A percentile compares a stretch with the other conserved stretches of the same genome.
Evolutionary conservation across 2,113 vertebrate species (phyloP).

Genomic region (Labeo rohita): DNA sequence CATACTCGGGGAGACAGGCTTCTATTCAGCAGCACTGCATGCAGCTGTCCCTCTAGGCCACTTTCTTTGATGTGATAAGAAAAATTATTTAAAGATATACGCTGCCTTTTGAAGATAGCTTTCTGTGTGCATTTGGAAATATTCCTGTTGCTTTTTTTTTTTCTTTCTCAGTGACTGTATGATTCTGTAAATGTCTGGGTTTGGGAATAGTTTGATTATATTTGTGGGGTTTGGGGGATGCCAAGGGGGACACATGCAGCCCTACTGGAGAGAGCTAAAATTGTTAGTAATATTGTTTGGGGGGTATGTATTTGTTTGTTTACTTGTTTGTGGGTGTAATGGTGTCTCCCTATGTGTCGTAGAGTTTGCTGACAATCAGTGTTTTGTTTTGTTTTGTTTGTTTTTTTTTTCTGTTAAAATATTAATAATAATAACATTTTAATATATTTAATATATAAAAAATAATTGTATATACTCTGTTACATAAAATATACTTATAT

Average conservation of each 20-base stretch:
- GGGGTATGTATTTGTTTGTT: too few species aligned
- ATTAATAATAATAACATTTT: too few species aligned
- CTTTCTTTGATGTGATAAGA: conserved; percentile 52
- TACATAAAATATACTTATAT: too few species aligned
- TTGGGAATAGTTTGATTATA: background rate
- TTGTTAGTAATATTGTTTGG: too few species aligned
- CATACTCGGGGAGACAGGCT: conserved; percentile 13
- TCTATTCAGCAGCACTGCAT: conserved; percentile 45
- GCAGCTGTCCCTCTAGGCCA: conserved; percentile 54
- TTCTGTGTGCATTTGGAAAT: background rate
- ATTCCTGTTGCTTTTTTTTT: background rate
- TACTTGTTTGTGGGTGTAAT: too few species aligned
- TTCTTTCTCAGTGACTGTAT: background rate
- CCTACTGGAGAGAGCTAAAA: background rate
- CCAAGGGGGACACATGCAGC: background rate
- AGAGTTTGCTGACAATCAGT: too few species aligned
- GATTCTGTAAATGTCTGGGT: background rate
- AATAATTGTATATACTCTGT: too few species aligned
- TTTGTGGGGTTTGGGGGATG: background rate
- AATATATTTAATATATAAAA: too few species aligned
- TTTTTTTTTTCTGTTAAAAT: too few species aligned
- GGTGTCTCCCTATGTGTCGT: too few species aligned
- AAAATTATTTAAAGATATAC: conserved; percentile 52
- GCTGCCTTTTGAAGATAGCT: background rate
- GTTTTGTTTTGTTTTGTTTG: too few species aligned